Evolutionary conservation across 2,888 invertebrate genomes (phyloP), one percentile per base, ranked within the genome.

Genomic region (Brenthis hecate): DNA sequence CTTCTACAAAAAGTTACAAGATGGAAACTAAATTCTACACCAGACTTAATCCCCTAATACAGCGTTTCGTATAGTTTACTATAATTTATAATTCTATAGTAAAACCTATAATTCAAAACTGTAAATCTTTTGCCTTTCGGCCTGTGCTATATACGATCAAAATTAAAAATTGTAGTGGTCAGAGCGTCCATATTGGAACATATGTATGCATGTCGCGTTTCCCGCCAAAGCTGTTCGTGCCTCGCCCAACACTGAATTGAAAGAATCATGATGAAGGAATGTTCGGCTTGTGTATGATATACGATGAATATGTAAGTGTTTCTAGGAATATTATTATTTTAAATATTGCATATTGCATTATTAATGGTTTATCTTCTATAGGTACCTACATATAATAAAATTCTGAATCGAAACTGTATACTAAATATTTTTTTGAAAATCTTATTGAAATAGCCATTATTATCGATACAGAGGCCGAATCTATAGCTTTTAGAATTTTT

Each of bases 231-330:
- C 88, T 85, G 85, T 86, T 84, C 85, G 85, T 83, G 85, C 88
- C 89, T 88, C 89, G 83, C 86, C 89, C 88, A 86, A 81, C 82
- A 80, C 80, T 85, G 88, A 85, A 90, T 88, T 86, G 88, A 91
- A 88, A 88, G 87, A 91, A 91, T 91, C 89, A 90, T 85, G 88
- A 81, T 85, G 81, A 84, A 83, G 88, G 90, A 89, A 91, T 88
- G 87, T 85, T 85, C 83, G 81, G 76, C 81, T 73, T 69, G 78
- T 76, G 78, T 84, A 84, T 85, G 81, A 84, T 84, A 82, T 82
- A 86, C 85, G 79, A 83, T 88, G 88, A 89, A 89, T 89, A 84
- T 84, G 78, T 85, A 85, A 86, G 63, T 72, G 69, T 75, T 86
- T 84, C 85, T 81, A 80, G 78, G 77, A 80, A 79, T 73, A 68